A percentile compares a stretch with the other conserved stretches of the same genome.
Evolutionary conservation across 2,888 invertebrate species (phyloP).

Genomic region (Rhodophaea formosa): DNA sequence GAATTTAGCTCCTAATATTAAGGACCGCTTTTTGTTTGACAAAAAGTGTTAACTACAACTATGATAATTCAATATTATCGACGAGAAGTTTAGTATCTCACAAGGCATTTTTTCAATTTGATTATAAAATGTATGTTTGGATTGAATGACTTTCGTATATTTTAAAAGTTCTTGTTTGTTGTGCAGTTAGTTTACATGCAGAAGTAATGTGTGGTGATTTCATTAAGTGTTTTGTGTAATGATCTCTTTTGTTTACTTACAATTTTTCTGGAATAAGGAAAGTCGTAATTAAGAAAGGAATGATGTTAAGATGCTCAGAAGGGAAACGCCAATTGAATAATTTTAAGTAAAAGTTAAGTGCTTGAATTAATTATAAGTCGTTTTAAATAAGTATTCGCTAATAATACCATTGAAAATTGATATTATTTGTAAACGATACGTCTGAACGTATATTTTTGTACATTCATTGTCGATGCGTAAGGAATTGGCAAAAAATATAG

Average conservation of each 20-base stretch:
- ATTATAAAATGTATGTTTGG: conserved; percentile 55
- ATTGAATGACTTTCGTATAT: conserved; percentile 54
- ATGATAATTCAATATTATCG: conserved; percentile 3
- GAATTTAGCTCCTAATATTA: background rate
- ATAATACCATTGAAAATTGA: conserved; percentile 53
- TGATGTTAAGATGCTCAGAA: conserved; percentile 62
- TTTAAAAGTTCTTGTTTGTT: conserved; percentile 52
- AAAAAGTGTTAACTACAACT: background rate
- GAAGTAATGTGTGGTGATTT: conserved; percentile 67
- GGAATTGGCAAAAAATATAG: conserved; percentile 72
- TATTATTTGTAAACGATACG: conserved; percentile 63
- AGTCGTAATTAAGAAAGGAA: conserved; percentile 39
- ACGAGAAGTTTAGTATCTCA: conserved; percentile 42
- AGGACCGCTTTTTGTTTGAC: conserved; percentile 2
- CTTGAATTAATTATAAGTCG: conserved; percentile 64
- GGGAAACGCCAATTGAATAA: conserved; percentile 70
- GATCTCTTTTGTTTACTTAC: conserved; percentile 76
- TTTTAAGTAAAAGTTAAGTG: conserved; percentile 68
- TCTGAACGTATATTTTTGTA: conserved; percentile 76
- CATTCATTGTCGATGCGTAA: conserved; percentile 68
- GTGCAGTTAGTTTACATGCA: conserved; percentile 49
- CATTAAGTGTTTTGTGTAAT: conserved; percentile 55
- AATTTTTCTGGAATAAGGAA: conserved; percentile 73
- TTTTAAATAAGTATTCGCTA: conserved; percentile 56
- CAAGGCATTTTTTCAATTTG: conserved; percentile 44